Base-by-base conservation (phyloP, 1,140 invertebrate species). In the Drosophila fuyamai region DNA sequence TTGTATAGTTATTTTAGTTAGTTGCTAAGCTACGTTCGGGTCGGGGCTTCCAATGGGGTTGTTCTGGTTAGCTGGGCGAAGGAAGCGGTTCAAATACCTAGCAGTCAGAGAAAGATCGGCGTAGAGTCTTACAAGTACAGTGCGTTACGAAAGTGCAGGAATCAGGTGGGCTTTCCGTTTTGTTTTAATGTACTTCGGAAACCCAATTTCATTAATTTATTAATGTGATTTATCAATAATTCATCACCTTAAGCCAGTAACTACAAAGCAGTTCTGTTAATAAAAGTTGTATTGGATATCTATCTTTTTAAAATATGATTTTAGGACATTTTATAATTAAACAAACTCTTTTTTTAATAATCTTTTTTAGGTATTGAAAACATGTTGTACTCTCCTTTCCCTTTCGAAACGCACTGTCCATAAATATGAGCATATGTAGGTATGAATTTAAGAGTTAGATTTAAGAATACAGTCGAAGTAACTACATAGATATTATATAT, bases 1-100 rank as follows among this genome's bases (percentile, higher is more conserved):
- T 44, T 60, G 16, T 70, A 46, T 38, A 59, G 18, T 44, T 79
- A 67, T 27, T 50, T 40, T 81, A 76, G 23, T 72, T 76, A 65
- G 58, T 63, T 63, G 32, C 71, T 75, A 65, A 43, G 44, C 53
- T 76, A 60, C 12, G 18, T 60, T 60, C 16, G 16, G 10, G 14
- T 6, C 13, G 13, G 13, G 35, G 13, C 8, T 40, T 29, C 7
- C 8, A 35, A 32, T 35, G 3, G 29, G n/a, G 9, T 56, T 27
- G 6, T 32, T 32, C 29, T 32, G 29, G 29, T 32, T 32, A 8
- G 8, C 7, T 12, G 40, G n/a, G 38, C 40, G 7, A 18, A 14
- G 14, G 32, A 46, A 71, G 65, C 38, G 36, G 13, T 36, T 14
- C 18, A 71, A 13, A 62, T 57, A 57, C 51, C 47, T 57, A 27